Base-by-base conservation (phyloP, 2,888 invertebrate species). In the Drosophila ochracea region DNA sequence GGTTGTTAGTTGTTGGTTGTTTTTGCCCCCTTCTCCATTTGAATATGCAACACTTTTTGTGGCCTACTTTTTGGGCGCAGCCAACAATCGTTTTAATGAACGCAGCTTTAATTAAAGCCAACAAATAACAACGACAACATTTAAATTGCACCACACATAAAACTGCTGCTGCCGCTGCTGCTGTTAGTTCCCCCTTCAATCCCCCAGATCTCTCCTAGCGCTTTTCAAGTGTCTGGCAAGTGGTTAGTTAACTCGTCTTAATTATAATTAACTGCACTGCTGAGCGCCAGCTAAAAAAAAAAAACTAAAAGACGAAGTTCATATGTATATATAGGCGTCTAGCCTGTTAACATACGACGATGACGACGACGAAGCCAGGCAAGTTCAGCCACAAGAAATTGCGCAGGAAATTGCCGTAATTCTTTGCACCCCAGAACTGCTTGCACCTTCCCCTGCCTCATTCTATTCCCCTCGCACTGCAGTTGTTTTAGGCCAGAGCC, bases 261-360 rank as follows among this genome's bases (percentile, higher is more conserved):
- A 92, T 92, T 92, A 91, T 91, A 92, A 92, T 92, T 92, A 92
- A 92, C 92, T 92, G 83, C 90, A 90, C 91, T 91, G 80, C 82
- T 78, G 79, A 83, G 77, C 84, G 65, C 57, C 68, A 59, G 60
- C 57, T 66, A 30, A 39, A 61, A 63, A 70, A 50, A 33, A 50
- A 33, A 55, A 6, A 3, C n/a, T 6, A n/a, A 33, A 19, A 5
- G 1, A 10, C 25, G 16, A 47, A 47, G 33, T 50, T 35, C 50
- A 33, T 21, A 28, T 35, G 61, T 61, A 53, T 62, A 57, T 65
- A 65, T 49, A 2, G 47, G 47, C 39, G 33, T 64, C 28, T 63
- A n/a, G n/a, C 58, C 58, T 60, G 74, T 54, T 68, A 54, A 75
- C 70, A 68, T 63, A 62, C 70, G 52, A 52, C n/a, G 31, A 35